Evolutionary conservation across 2,888 invertebrate species (phyloP), one percentile per base, ranked within the genome.

Genomic region (Orchesella flavescens): DNA sequence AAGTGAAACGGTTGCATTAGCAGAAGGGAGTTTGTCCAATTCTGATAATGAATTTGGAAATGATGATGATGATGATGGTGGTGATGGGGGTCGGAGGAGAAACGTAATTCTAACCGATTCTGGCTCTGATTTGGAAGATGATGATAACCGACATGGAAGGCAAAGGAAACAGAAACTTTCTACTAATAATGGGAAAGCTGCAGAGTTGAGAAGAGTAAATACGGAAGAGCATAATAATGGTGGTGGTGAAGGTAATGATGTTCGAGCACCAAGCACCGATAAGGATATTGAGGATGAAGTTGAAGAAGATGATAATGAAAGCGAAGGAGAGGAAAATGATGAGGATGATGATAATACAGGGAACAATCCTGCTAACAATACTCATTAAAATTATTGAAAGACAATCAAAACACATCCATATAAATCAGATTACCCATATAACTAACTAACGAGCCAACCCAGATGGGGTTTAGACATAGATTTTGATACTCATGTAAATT

Each of bases 1-100:
- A 69, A 88, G 88, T 74, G 88, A 88, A 68, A 88, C 88, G 0
- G 85, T 75, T n/a, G 88, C 88, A 5, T 55, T 88, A 63, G 87
- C 87, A 13, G 88, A 88, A 57, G 88, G 88, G 23, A 87, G 80
- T 57, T 76, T 87, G 34, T 87, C 87, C 13, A 85, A 87, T 78
- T 86, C 87, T 1, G 86, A 86, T 63, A 87, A 87, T 69, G 87
- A 88, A 71, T 85, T 66, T 23, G 83, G 72, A 57, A 61, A 86
- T 4, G 76, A 63, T 1, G 72, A 76, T 61, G 69, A n/a, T 49
- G 44, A 59, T 46, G 46, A 12, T 13, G 59, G 17, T 49, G 44
- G 44, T 44, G 44, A 69, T 55, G 55, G n/a, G n/a, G 5, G n/a
- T 17, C 5, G 55, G n/a, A 17, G n/a, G 15, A 21, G 59, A 12